A percentile compares a stretch with the other conserved stretches of the same genome.
phyloP scores from a whole-genome alignment of 2,888 invertebrate species.

The Brachyopa scutellaris region DNA sequence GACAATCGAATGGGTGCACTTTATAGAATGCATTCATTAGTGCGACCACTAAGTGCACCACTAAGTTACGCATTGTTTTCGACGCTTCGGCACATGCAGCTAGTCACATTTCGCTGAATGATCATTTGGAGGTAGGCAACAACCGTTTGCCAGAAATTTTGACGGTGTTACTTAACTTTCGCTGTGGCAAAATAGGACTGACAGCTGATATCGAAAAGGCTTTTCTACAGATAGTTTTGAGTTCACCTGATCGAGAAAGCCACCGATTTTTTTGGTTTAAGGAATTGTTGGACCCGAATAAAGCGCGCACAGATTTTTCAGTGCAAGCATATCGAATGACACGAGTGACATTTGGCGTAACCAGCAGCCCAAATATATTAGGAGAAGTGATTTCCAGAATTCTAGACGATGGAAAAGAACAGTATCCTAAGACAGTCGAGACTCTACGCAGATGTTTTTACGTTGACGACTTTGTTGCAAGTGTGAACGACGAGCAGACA shows the following conservation, averaged over 20 bases:
- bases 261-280: slow-evolving; percentile 67
- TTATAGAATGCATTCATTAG: slow-evolving; percentile 22
- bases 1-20: slow-evolving; percentile 17
- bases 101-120: slow-evolving; percentile 72
- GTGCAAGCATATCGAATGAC: slow-evolving; percentile 33
- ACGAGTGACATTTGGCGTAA: slow-evolving; percentile 25
- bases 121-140: slow-evolving; percentile 48
- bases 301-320: slow-evolving; percentile 23
- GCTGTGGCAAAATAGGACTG: slow-evolving; percentile 2
- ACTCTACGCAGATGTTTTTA: slow-evolving; percentile 28
- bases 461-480: too few species aligned
- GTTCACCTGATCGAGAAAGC: not conserved
- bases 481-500: slow-evolving; percentile 13
- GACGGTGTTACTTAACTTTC: slow-evolving; percentile 5
- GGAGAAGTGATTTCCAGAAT: slow-evolving; percentile 3
- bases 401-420: not conserved
- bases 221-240: not conserved
- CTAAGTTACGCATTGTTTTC: slow-evolving; percentile 55
- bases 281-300: not conserved
- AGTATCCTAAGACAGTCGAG: not conserved
- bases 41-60: slow-evolving; percentile 10
- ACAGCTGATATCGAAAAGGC: too few species aligned
- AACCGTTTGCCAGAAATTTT: not conserved
- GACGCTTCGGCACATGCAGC: slow-evolving; percentile 39
- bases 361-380: slow-evolving; percentile 25